Conservation (phyloP, 2,113 vertebrate genomes). For the Burhinus bistriatus region DNA sequence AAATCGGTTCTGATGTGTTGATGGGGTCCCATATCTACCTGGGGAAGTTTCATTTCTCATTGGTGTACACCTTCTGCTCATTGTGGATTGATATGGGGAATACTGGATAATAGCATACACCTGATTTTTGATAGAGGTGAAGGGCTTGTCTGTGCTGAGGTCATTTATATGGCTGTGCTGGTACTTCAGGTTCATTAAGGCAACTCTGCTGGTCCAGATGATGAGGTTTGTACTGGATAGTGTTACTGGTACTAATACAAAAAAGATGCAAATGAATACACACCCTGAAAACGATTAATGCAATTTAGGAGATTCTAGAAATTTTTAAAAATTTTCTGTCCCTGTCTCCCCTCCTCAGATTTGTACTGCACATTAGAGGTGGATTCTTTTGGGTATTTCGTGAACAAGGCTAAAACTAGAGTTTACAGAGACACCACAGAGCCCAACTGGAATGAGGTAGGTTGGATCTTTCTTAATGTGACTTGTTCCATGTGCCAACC, state of each 20-base stretch:
- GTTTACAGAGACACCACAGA: conserved; percentile 90
- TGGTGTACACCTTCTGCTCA: neutral
- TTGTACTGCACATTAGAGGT: conserved; percentile 94
- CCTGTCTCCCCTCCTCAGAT: conserved; percentile 68
- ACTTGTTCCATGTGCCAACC: neutral
- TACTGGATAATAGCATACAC: neutral
- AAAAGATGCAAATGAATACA: neutral
- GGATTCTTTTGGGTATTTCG: conserved; percentile 95
- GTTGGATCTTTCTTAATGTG: neutral
- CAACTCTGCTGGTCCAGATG: neutral
- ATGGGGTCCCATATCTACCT: neutral
- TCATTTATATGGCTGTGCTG: neutral
- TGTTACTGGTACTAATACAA: neutral
- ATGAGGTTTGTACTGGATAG: neutral
- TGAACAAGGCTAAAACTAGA: conserved; percentile 95
- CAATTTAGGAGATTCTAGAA: neutral
- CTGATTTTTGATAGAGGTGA: neutral
- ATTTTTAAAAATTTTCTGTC: neutral
- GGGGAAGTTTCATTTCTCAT: neutral
- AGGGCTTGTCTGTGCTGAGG: neutral
- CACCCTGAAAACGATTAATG: neutral
- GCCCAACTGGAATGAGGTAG: conserved; percentile 95
- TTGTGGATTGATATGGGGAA: neutral
- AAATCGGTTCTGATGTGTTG: neutral
- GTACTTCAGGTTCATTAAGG: neutral